Conservation (phyloP, 2,113 vertebrate genomes). For the Chaetodon trifascialis region DNA sequence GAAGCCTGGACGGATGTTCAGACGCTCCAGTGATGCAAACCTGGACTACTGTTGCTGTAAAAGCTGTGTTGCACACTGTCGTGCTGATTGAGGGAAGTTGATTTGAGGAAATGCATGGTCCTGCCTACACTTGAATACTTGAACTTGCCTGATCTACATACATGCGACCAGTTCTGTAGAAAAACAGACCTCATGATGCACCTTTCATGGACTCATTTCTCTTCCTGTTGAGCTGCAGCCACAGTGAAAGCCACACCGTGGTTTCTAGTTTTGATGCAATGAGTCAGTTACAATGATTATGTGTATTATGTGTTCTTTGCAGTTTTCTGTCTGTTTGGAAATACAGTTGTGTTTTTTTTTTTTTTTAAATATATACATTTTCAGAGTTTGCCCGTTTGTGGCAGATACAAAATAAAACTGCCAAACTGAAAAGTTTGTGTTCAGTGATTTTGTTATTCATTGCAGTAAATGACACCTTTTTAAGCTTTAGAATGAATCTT, state of each 20-base stretch:
- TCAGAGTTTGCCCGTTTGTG: neutral
- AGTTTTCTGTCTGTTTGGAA: neutral
- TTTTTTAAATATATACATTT: neutral
- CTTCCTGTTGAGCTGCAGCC: constrained; percentile 32
- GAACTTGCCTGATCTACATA: neutral
- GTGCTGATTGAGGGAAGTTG: neutral
- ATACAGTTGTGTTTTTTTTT: neutral
- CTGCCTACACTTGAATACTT: neutral
- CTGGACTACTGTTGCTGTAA: neutral
- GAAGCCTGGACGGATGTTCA: neutral
- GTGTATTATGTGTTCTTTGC: neutral
- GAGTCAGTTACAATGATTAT: neutral
- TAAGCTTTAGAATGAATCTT: neutral
- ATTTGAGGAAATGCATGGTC: constrained; percentile 23
- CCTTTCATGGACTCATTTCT: neutral
- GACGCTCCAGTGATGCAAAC: neutral
- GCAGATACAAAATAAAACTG: neutral
- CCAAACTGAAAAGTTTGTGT: neutral
- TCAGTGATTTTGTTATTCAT: neutral
- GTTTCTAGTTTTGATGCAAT: constrained; percentile 5
- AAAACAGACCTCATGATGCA: neutral
- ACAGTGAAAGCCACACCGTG: neutral
- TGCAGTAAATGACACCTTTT: neutral
- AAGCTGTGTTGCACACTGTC: neutral
- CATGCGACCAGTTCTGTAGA: neutral